Conservation (phyloP, 2,113 vertebrate species). For the Bubo scandiacus region DNA sequence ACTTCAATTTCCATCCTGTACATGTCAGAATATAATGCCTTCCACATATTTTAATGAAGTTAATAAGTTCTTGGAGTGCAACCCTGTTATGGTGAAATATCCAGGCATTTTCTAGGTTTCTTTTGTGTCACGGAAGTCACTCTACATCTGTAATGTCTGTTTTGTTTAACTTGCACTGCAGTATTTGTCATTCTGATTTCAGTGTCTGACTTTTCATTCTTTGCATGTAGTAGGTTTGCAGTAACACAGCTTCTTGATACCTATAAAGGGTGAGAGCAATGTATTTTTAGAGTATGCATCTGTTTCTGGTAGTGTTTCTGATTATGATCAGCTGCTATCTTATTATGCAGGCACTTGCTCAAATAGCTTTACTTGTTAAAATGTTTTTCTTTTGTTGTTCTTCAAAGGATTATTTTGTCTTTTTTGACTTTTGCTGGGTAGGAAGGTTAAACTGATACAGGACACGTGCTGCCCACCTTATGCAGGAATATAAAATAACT, state of each 20-base stretch:
- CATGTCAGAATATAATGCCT: not conserved
- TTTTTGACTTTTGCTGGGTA: not conserved
- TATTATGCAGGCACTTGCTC: not conserved
- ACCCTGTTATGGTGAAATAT: not conserved
- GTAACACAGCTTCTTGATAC: not conserved
- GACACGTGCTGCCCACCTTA: not conserved
- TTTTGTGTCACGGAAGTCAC: not conserved
- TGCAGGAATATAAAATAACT: not conserved
- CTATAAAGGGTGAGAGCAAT: not conserved
- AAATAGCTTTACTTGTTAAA: not conserved
- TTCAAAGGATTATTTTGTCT: not conserved
- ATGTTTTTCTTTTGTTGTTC: not conserved
- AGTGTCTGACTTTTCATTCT: not conserved
- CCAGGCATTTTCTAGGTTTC: not conserved
- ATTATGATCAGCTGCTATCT: not conserved
- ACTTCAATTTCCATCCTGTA: not conserved
- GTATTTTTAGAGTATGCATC: not conserved
- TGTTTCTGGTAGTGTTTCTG: not conserved
- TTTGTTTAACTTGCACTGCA: not conserved
- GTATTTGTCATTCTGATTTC: not conserved
- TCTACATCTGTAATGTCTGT: not conserved
- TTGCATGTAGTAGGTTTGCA: not conserved
- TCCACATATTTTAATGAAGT: not conserved
- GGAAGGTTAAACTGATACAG: not conserved
- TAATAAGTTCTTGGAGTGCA: not conserved